phyloP scores from a whole-genome alignment of 2,797 vertebrate species.

The Ceyx erithaca region DNA sequence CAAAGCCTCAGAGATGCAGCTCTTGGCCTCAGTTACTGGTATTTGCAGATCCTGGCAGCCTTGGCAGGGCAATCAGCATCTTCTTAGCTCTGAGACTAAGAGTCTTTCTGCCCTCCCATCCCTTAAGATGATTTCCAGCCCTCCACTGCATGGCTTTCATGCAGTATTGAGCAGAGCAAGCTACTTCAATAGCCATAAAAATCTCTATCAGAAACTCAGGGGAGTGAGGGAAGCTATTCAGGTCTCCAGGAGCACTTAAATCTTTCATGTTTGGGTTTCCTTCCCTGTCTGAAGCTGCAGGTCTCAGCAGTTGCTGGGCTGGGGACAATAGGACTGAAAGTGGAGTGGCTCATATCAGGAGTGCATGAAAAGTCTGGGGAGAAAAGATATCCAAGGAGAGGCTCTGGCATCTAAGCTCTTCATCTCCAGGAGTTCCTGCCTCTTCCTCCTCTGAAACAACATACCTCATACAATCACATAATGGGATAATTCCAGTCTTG shows the following conservation, averaged over 20 bases:
- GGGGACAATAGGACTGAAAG: neutral
- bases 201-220: neutral
- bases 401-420: neutral
- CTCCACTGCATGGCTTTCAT: accelerated
- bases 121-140: neutral
- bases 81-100: neutral
- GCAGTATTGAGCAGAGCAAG: neutral
- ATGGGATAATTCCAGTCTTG: neutral
- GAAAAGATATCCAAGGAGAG: neutral
- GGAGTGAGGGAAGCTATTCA: neutral
- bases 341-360: neutral
- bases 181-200: neutral
- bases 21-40: neutral
- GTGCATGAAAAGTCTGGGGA: neutral
- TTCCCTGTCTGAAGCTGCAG: neutral
- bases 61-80: neutral
- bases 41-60: neutral
- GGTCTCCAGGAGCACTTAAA: neutral
- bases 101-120: neutral
- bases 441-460: neutral
- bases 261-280: neutral
- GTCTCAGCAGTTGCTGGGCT: neutral
- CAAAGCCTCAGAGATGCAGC: neutral
- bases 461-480: neutral
- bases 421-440: neutral